Conservation (phyloP, 2,797 vertebrate species). For the Zenarchopterus dispar region DNA sequence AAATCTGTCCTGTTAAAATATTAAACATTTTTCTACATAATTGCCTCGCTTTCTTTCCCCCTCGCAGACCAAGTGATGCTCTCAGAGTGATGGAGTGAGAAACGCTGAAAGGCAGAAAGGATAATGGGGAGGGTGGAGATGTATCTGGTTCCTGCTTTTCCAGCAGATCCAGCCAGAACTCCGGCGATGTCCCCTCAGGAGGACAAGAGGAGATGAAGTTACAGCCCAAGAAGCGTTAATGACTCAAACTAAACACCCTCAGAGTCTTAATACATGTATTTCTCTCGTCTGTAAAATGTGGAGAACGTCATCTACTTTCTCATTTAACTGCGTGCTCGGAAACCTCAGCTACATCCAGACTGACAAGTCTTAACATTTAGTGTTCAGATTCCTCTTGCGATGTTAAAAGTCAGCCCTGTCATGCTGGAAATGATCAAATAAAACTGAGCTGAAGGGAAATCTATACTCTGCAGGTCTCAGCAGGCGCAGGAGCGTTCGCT, state of each 20-base stretch:
- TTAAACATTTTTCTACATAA: conserved; percentile 40
- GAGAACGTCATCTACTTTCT: not conserved
- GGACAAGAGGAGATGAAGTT: conserved; percentile 35
- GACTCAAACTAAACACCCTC: conserved; percentile 7
- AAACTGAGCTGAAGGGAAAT: conserved; percentile 57
- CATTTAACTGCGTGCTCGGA: not conserved
- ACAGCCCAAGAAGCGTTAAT: conserved; percentile 33
- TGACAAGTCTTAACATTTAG: not conserved
- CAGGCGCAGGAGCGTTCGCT: conserved; percentile 9
- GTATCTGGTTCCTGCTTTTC: conserved; percentile 54
- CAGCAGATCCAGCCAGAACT: conserved; percentile 24
- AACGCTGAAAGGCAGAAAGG: conserved; percentile 9
- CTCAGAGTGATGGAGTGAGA: conserved; percentile 22
- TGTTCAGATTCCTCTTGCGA: conserved; percentile 1
- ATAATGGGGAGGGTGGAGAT: conserved; percentile 25
- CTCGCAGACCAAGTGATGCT: conserved; percentile 31
- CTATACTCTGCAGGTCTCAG: conserved; percentile 48
- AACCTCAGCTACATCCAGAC: not conserved
- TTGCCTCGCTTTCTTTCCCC: conserved; percentile 17
- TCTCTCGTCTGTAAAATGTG: not conserved
- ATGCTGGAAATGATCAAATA: conserved; percentile 33
- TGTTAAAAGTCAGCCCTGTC: conserved; percentile 20
- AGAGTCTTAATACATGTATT: not conserved
- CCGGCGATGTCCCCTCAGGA: conserved; percentile 27
- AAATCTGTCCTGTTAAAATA: conserved; percentile 64